Evolutionary conservation across 2,113 vertebrate genomes (phyloP).

Genomic region (Cyprinus carpio): DNA sequence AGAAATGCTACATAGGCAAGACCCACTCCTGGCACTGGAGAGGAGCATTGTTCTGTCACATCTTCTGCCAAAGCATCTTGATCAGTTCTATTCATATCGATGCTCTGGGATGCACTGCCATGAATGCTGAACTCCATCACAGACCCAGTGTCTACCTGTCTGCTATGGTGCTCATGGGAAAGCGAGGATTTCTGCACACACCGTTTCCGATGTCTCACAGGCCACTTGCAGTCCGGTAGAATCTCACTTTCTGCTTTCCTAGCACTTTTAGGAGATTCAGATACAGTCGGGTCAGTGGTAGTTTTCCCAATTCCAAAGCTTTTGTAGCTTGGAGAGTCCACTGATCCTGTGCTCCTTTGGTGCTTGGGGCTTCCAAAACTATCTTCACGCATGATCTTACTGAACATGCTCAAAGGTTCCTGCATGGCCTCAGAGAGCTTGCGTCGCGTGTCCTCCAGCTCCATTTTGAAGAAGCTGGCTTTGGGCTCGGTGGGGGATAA

Average conservation of each 20-base stretch:
- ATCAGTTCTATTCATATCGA: conserved; percentile 64
- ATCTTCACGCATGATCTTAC: conserved; percentile 85
- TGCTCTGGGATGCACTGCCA: conserved; percentile 74
- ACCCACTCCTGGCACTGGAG: conserved; percentile 71
- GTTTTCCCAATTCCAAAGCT: conserved; percentile 55
- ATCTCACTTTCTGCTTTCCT: conserved; percentile 59
- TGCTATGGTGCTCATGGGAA: conserved; percentile 52
- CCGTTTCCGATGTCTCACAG: conserved; percentile 51
- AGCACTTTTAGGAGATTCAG: conserved; percentile 52
- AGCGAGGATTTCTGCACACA: conserved; percentile 55
- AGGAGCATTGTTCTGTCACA: conserved; percentile 18
- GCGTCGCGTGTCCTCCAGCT: conserved; percentile 82
- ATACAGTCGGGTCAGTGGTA: conserved; percentile 50
- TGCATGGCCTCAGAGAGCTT: conserved; percentile 76
- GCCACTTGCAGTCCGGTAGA: conserved; percentile 66
- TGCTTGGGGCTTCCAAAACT: conserved; percentile 69
- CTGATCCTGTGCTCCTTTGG: conserved; percentile 56
- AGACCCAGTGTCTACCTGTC: conserved; percentile 54
- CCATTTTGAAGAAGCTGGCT: conserved; percentile 81
- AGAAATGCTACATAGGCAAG: conserved; percentile 75
- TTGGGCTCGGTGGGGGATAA: conserved; percentile 76
- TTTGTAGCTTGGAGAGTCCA: conserved; percentile 55
- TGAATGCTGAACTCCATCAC: conserved; percentile 75
- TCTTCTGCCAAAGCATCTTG: conserved; percentile 19
- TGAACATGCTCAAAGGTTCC: conserved; percentile 83